Conservation (phyloP, 2,888 invertebrate species). For the Chrysodeixis includens region DNA sequence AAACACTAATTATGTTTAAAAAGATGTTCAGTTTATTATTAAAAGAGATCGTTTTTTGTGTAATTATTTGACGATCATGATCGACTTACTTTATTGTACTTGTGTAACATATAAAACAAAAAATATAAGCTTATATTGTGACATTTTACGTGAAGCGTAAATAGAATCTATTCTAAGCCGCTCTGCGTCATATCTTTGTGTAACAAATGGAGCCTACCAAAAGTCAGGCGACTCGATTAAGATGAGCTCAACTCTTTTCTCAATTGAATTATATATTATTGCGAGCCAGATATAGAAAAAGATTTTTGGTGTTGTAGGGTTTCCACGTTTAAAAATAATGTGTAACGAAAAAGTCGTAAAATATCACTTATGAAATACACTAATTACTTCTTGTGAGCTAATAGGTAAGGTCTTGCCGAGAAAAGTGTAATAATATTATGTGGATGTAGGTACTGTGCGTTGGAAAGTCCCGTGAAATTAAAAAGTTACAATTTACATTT, state of each 20-base stretch:
- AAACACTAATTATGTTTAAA: too few relatives aligned
- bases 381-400: too few relatives aligned
- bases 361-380: too few relatives aligned
- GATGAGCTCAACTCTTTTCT: constrained; percentile 8
- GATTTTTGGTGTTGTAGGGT: background rate
- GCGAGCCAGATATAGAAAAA: background rate
- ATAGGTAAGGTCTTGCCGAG: too few relatives aligned
- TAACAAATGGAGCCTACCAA: constrained; percentile 18
- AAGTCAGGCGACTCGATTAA: constrained; percentile 13
- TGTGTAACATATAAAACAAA: background rate
- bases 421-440: too few relatives aligned
- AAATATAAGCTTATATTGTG: background rate
- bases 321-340: background rate
- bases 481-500: too few relatives aligned
- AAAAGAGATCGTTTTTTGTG: background rate
- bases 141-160: background rate
- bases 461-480: too few relatives aligned
- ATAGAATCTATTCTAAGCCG: background rate
- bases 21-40: too few relatives aligned
- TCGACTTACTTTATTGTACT: too few relatives aligned
- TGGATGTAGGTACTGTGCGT: too few relatives aligned
- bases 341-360: background rate
- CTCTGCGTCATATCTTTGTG: constrained; percentile 14
- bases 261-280: constrained; percentile 13
- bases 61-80: too few relatives aligned